phyloP scores from a whole-genome alignment of 2,113 vertebrate genomes.

The Sula dactylatra region DNA sequence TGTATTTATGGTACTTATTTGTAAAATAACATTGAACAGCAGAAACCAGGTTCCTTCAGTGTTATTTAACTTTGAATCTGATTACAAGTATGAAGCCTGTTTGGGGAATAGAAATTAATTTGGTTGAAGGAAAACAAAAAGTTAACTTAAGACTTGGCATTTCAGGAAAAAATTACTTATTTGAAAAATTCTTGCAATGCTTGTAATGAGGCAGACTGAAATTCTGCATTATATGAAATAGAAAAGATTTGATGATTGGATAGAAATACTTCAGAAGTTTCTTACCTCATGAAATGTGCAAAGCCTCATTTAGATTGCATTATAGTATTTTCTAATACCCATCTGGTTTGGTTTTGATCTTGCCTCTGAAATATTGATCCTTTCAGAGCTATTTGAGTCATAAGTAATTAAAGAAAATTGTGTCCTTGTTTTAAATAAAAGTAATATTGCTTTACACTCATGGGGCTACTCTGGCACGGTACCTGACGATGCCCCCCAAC shows the following conservation, averaged over 20 bases:
- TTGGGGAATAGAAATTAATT: neutral
- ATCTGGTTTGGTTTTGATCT: neutral
- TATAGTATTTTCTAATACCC: slow-evolving; percentile 15
- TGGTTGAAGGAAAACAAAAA: neutral
- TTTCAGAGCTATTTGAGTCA: neutral
- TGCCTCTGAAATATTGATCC: slow-evolving; percentile 31
- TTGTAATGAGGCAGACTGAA: neutral
- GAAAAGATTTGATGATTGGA: neutral
- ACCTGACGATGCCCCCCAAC: neutral
- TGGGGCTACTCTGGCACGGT: neutral
- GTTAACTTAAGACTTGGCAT: neutral
- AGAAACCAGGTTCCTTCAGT: neutral
- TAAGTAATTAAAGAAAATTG: slow-evolving; percentile 1
- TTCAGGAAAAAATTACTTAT: neutral
- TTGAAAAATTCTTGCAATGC: neutral
- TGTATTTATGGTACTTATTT: neutral
- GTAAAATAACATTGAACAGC: neutral
- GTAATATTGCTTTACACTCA: neutral
- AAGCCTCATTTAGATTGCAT: slow-evolving; percentile 4
- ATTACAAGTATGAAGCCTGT: neutral
- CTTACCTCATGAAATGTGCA: slow-evolving; percentile 35
- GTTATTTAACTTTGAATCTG: neutral
- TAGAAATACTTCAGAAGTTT: neutral
- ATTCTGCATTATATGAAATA: neutral
- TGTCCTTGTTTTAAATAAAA: neutral